Evolutionary conservation across 1,140 invertebrate species (phyloP).

Genomic region (Hermatobates lingyangjiaoensis): DNA sequence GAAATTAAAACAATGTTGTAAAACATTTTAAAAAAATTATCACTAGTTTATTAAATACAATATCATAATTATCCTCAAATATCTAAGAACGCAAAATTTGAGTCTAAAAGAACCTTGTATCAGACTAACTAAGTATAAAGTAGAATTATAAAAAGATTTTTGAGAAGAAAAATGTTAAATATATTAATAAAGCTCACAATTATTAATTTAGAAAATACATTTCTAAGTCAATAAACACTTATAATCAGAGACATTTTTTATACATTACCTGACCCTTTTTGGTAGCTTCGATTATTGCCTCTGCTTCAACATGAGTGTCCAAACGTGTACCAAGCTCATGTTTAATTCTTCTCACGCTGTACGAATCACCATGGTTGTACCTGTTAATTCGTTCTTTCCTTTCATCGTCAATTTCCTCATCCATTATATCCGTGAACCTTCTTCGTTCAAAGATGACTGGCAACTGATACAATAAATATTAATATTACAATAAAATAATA

Average conservation of each 20-base stretch:
- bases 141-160: background rate
- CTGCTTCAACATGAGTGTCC: constrained; percentile 64
- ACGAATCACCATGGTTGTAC: constrained; percentile 48
- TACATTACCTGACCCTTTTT: constrained; percentile 39
- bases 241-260: background rate
- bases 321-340: constrained; percentile 60
- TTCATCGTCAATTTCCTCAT: constrained; percentile 88
- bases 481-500: background rate
- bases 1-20: no score
- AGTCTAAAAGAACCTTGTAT: no score
- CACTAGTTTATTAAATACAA: no score
- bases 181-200: background rate
- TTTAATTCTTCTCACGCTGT: constrained; percentile 48
- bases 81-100: no score
- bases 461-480: constrained; percentile 31
- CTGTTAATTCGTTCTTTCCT: constrained; percentile 55
- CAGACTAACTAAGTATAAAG: no score
- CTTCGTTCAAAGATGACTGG: constrained; percentile 74
- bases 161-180: background rate
- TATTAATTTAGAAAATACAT: no score
- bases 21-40: no score
- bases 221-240: no score
- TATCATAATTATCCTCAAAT: no score
- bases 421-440: constrained; percentile 85
- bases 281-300: constrained; percentile 60